These are phyloP conservation scores for Sipha flava DNA, from an alignment of 1,140 invertebrate genomes.

Conservation along the genomic window DNA sequence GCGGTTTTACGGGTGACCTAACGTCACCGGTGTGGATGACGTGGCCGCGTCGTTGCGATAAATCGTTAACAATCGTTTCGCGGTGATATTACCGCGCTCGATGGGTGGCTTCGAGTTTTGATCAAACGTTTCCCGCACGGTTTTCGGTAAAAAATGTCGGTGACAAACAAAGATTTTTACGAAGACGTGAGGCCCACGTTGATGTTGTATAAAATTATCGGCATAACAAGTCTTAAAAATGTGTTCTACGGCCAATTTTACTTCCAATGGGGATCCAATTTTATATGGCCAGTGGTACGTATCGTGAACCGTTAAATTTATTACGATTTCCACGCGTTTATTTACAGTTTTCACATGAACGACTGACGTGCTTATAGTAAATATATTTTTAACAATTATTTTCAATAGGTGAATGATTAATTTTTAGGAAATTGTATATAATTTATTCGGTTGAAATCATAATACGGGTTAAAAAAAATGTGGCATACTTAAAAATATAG, in stretches of 20 bases:
- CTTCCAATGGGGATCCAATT: background rate
- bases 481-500: no score
- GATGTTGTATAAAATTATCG: constrained; percentile 13
- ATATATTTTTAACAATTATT: no score
- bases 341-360: no score
- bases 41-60: background rate
- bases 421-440: no score
- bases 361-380: no score
- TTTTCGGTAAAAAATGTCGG: background rate
- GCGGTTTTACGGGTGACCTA: no score
- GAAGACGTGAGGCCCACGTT: background rate
- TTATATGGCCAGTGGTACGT: constrained; percentile 13
- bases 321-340: no score
- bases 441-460: no score
- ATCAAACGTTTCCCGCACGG: no score
- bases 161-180: background rate
- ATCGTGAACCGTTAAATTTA: background rate
- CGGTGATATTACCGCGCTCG: background rate
- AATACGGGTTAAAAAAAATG: no score
- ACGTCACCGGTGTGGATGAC: background rate
- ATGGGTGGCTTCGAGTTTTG: background rate
- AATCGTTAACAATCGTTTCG: background rate
- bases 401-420: no score
- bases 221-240: background rate
- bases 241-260: background rate